Conservation (phyloP, 2,113 vertebrate genomes). For the Siniperca chuatsi region DNA sequence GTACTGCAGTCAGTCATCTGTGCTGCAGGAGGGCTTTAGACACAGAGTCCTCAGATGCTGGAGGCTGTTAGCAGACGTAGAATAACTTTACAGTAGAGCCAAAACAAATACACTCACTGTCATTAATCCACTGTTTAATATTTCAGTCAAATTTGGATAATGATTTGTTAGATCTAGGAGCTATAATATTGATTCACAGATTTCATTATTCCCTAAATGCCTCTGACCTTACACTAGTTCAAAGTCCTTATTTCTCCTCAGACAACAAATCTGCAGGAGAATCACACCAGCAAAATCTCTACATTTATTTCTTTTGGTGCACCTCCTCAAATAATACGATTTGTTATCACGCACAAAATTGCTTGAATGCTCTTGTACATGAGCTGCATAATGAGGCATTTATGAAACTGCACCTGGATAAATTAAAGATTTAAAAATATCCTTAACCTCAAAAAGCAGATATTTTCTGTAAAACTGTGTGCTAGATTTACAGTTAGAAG, state of each 20-base stretch:
- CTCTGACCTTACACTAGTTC: not conserved
- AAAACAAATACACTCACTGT: slow-evolving; percentile 2
- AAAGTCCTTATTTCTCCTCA: not conserved
- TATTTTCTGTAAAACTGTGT: not conserved
- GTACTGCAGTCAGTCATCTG: slow-evolving; percentile 32
- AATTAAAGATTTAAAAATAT: not conserved
- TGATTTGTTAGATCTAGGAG: not conserved
- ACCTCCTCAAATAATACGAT: not conserved
- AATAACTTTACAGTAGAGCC: not conserved
- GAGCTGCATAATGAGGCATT: not conserved
- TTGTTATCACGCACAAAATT: not conserved
- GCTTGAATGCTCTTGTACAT: too few relatives aligned
- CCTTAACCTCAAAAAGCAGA: not conserved
- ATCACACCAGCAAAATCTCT: not conserved
- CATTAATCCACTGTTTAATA: not conserved
- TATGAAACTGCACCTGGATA: not conserved
- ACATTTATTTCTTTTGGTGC: not conserved
- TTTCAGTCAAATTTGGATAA: not conserved
- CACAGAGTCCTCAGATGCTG: not conserved
- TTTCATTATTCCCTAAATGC: not conserved
- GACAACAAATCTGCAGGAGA: not conserved
- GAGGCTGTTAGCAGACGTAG: not conserved
- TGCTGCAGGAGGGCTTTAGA: not conserved
- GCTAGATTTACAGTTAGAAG: not conserved
- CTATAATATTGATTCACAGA: not conserved